A percentile compares a stretch with the other conserved stretches of the same genome.
phyloP scores from a whole-genome alignment of 2,113 vertebrate genomes.

The Scolopax mira region DNA sequence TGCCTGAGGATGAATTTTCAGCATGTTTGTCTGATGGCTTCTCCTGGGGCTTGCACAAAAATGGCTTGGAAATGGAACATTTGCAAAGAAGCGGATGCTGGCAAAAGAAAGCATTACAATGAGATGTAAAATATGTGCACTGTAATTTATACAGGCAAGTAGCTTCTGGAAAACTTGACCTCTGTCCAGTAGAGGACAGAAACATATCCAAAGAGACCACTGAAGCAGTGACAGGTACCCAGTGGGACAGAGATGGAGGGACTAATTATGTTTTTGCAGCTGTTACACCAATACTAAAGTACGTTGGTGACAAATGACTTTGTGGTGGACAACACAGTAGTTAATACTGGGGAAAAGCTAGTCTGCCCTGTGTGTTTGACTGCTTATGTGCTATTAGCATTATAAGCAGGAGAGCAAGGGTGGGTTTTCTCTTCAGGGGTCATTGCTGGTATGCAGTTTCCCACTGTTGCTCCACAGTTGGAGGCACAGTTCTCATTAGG shows the following conservation, averaged over 20 bases:
- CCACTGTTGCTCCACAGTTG: not conserved
- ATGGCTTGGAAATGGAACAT: slow-evolving; percentile 47
- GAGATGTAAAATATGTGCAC: slow-evolving; percentile 51
- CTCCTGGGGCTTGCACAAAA: slow-evolving; percentile 44
- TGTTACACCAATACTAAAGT: slow-evolving; percentile 26
- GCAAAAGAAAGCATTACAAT: slow-evolving; percentile 53
- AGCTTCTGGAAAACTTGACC: slow-evolving; percentile 62
- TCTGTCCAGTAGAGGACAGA: slow-evolving; percentile 41
- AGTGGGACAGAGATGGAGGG: slow-evolving; percentile 18
- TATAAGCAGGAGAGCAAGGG: not conserved
- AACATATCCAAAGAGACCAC: slow-evolving; percentile 29
- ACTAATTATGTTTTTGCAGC: slow-evolving; percentile 64
- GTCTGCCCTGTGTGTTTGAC: not conserved
- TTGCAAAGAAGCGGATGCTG: slow-evolving; percentile 30
- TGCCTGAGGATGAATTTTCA: slow-evolving; percentile 47
- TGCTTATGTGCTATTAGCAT: slow-evolving; percentile 30
- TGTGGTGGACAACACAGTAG: slow-evolving; percentile 15
- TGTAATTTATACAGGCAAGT: slow-evolving; percentile 57
- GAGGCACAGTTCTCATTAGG: slow-evolving; percentile 12
- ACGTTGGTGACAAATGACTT: slow-evolving; percentile 44
- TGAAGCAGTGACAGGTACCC: not conserved
- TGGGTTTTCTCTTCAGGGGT: slow-evolving; percentile 13
- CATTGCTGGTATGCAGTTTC: not conserved
- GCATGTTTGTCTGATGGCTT: slow-evolving; percentile 18
- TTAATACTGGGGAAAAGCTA: slow-evolving; percentile 2